Base-by-base conservation (phyloP, 2,888 invertebrate species). In the Drosophila incognita region DNA sequence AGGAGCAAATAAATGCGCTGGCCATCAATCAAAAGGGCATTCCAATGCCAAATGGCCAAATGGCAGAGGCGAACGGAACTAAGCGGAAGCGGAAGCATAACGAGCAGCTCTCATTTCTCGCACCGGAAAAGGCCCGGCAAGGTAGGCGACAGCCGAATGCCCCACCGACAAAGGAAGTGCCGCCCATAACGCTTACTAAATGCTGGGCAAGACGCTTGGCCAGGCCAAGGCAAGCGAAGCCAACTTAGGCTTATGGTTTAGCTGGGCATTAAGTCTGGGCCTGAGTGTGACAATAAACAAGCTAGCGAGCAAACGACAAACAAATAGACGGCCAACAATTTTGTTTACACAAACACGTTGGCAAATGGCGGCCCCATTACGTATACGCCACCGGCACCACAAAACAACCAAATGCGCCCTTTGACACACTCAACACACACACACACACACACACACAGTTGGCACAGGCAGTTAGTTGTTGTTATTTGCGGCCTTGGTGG, bases 321-420 rank as follows among this genome's bases (percentile, higher is more conserved):
- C 84, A 90, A 85, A 85, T 90, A 79, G 86, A 75, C 69, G 88
- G 75, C 90, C 73, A 70, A 71, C 89, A 82, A 82, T 72, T 85
- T 88, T 88, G 84, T 90, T 88, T 88, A 88, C 72, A 80, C 90
- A 85, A 88, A 88, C 89, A 85, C 74, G 68, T 72, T 72, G 84
- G 79, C 79, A 89, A 81, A 78, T 69, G 82, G 78, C 79, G 73
- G 80, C 82, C 82, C 78, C 87, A 81, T 87, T 83, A 87, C 89
- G 87, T 83, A 83, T 87, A 83, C 87, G 87, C 84, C 89, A 83
- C 69, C 59, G 61, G 70, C 59, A 65, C 73, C 87, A 69, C 79
- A 72, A 60, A 65, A 66, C 78, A 75, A 73, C 66, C 70, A 75
- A 83, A 78, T 69, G 70, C 70, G 85, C 80, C 82, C 90, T 84